phyloP scores from a whole-genome alignment of 2,888 invertebrate species.

The Melanargia galathea region DNA sequence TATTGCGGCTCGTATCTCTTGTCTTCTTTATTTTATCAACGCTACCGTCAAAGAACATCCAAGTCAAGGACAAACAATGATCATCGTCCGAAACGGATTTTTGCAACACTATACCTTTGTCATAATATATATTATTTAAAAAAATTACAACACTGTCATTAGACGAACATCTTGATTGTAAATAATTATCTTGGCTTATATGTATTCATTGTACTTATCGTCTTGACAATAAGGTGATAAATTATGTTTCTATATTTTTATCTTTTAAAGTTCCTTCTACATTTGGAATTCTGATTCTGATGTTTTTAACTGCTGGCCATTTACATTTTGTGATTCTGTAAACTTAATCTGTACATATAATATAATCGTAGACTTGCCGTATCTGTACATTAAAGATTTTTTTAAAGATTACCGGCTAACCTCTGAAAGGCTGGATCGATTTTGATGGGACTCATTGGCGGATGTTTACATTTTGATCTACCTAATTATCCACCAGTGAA shows the following conservation, averaged over 20 bases:
- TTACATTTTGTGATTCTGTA: too few species aligned
- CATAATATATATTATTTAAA: conserved; percentile 30
- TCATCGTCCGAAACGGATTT: conserved; percentile 38
- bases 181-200: conserved; percentile 3
- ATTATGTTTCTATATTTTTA: too few species aligned
- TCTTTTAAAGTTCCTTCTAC: neutral
- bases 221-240: neutral
- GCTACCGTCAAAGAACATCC: conserved; percentile 38
- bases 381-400: too few species aligned
- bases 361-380: too few species aligned
- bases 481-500: too few species aligned
- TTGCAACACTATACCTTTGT: conserved; percentile 32
- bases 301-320: too few species aligned
- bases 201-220: neutral
- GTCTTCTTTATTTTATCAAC: conserved; percentile 30
- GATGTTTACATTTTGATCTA: too few species aligned
- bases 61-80: conserved; percentile 40
- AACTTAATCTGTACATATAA: too few species aligned
- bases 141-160: conserved; percentile 24
- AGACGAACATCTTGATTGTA: conserved; percentile 20
- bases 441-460: too few species aligned
- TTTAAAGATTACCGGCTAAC: too few species aligned
- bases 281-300: too few species aligned
- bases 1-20: conserved; percentile 29
- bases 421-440: too few species aligned